phyloP scores from a whole-genome alignment of 1,140 invertebrate species.

The Colletes latitarsis region DNA sequence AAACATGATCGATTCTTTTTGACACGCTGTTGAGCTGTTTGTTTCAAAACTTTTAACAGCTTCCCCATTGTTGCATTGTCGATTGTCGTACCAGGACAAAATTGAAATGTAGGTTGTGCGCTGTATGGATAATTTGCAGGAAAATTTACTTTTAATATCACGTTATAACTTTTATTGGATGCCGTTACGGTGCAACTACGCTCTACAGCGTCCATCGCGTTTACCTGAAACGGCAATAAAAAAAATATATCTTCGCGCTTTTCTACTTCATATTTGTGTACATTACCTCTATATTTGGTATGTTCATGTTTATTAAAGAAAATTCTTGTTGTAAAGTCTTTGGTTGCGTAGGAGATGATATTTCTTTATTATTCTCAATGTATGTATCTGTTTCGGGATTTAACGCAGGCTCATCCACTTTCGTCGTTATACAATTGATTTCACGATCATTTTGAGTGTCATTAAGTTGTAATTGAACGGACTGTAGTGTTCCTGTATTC shows the following conservation, averaged over 20 bases:
- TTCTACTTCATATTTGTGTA: not conserved
- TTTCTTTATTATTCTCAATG: constrained; percentile 74
- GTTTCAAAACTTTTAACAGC: constrained; percentile 87
- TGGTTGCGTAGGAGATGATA: constrained; percentile 80
- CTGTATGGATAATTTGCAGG: constrained; percentile 90
- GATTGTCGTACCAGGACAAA: constrained; percentile 84
- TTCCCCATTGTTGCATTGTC: constrained; percentile 83
- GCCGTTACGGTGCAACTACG: constrained; percentile 89
- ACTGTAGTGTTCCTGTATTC: constrained; percentile 72
- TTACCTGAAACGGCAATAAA: constrained; percentile 73
- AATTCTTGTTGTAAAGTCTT: constrained; percentile 92
- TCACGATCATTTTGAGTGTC: constrained; percentile 74
- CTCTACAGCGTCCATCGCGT: constrained; percentile 85
- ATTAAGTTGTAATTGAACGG: constrained; percentile 74
- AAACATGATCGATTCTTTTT: constrained; percentile 90
- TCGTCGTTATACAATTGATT: constrained; percentile 71
- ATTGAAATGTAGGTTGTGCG: constrained; percentile 87
- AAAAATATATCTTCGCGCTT: not conserved
- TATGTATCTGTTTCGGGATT: constrained; percentile 63
- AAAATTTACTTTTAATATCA: constrained; percentile 90
- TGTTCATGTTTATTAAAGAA: constrained; percentile 92
- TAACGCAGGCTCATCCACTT: constrained; percentile 64
- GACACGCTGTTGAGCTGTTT: constrained; percentile 88
- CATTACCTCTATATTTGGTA: constrained; percentile 90
- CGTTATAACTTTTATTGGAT: constrained; percentile 86